These are phyloP conservation scores for Sycophila sp. DNA, from an alignment of 1,140 invertebrate species.

Conservation along the genomic window DNA sequence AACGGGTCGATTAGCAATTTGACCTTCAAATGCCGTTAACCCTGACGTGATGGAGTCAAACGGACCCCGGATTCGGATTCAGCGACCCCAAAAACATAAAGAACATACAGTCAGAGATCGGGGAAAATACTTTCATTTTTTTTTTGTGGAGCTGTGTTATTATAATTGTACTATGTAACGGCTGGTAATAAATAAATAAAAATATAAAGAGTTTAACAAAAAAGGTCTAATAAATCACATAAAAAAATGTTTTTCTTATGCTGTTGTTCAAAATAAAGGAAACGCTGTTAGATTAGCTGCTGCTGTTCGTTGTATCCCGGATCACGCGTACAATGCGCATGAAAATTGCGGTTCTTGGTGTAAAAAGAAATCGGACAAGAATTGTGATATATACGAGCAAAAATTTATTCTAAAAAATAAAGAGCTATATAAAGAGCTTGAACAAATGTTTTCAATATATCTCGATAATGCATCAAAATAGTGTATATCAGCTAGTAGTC, in stretches of 20 bases:
- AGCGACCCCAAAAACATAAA: too few species aligned
- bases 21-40: too few species aligned
- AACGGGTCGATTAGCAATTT: too few species aligned
- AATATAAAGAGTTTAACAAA: constrained; percentile 2
- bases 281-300: background rate
- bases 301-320: background rate
- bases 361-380: background rate
- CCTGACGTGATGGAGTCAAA: too few species aligned
- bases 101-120: too few species aligned
- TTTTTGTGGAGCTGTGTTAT: too few species aligned
- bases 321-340: constrained; percentile 6
- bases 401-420: background rate
- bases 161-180: too few species aligned
- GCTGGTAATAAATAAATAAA: too few species aligned
- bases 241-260: constrained; percentile 19
- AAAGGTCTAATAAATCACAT: constrained; percentile 12
- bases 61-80: too few species aligned
- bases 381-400: background rate
- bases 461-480: background rate
- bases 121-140: too few species aligned
- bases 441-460: background rate
- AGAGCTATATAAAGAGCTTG: background rate
- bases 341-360: constrained; percentile 10
- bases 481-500: too few species aligned
- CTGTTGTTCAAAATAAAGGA: constrained; percentile 4